Conservation (phyloP, 2,113 vertebrate genomes). For the Limnothrissa miodon region DNA sequence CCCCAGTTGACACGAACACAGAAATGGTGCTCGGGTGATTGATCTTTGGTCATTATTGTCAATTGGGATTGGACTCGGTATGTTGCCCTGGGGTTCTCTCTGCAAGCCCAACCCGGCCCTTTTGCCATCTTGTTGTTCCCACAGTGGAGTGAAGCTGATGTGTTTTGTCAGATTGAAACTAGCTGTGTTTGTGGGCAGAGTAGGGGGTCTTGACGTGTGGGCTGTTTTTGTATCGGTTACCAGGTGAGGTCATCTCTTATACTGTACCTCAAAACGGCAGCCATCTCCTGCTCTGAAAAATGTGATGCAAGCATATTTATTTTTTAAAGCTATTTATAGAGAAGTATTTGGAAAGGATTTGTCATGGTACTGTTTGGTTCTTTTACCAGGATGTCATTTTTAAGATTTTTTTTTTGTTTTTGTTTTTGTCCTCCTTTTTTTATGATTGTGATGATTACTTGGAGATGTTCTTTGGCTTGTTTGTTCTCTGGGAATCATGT, state of each 20-base stretch:
- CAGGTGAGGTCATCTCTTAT: neutral
- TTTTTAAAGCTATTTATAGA: slow-evolving; percentile 70
- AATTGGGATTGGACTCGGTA: neutral
- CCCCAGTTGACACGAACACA: neutral
- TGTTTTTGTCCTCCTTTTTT: slow-evolving; percentile 32
- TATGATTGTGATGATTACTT: neutral
- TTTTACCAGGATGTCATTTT: slow-evolving; percentile 40
- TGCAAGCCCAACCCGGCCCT: neutral
- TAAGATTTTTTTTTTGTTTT: slow-evolving; percentile 42
- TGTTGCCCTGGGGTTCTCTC: neutral
- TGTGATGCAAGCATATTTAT: slow-evolving; percentile 77
- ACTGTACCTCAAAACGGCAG: neutral
- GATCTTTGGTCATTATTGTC: neutral
- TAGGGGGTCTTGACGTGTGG: neutral
- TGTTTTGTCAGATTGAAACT: neutral
- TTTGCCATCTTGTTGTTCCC: neutral
- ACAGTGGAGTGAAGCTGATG: neutral
- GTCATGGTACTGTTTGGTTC: slow-evolving; percentile 49
- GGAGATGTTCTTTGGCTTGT: neutral
- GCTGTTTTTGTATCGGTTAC: slow-evolving; percentile 3
- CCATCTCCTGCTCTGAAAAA: slow-evolving; percentile 60
- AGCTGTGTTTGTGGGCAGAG: neutral
- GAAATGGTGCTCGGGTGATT: neutral
- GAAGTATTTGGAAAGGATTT: slow-evolving; percentile 47
- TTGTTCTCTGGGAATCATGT: neutral